Conservation (phyloP, 1,140 invertebrate species). For the Pseudomyrmex concolor region DNA sequence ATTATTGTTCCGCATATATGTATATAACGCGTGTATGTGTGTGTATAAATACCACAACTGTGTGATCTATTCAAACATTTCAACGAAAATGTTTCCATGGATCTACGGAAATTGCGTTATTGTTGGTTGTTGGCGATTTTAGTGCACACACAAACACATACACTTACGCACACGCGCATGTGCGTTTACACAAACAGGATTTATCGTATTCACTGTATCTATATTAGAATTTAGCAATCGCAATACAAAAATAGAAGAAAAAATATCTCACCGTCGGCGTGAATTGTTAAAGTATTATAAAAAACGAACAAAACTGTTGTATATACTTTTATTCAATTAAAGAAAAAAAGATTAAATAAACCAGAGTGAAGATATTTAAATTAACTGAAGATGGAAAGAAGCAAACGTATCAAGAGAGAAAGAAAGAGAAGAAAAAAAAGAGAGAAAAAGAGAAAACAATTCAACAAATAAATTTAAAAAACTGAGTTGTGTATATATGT, state of each 20-base stretch:
- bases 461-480: too few species aligned
- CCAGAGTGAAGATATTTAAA: constrained; percentile 1
- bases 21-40: too few species aligned
- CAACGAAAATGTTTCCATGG: constrained; percentile 58
- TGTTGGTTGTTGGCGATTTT: constrained; percentile 59
- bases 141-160: constrained; percentile 6
- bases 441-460: too few species aligned
- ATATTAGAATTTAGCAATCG: constrained; percentile 60
- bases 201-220: constrained; percentile 57
- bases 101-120: constrained; percentile 62
- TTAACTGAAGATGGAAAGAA: too few species aligned
- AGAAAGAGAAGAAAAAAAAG: too few species aligned
- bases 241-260: constrained; percentile 40
- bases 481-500: too few species aligned
- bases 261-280: constrained; percentile 17
- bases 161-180: neutral
- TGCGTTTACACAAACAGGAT: constrained; percentile 2
- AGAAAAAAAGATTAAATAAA: neutral
- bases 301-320: constrained; percentile 29
- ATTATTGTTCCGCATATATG: constrained; percentile 39
- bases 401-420: too few species aligned
- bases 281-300: constrained; percentile 49
- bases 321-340: constrained; percentile 6
- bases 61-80: constrained; percentile 61
- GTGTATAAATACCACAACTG: constrained; percentile 38